Conservation (phyloP, 53 echinoderm and acorn worm species). For the Patiria pectinifera region DNA sequence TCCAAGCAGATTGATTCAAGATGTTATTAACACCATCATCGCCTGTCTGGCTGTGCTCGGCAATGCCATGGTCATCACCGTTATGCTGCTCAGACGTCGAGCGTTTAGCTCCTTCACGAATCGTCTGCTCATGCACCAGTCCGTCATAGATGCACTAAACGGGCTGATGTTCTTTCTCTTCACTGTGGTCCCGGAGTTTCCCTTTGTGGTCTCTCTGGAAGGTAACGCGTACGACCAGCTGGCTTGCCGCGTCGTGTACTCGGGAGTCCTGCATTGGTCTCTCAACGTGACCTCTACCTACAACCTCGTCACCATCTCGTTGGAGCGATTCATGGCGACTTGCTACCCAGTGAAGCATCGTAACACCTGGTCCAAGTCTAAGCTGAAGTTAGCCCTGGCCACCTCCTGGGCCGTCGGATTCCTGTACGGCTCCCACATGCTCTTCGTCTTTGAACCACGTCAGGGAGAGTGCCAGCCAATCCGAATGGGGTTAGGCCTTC, state of each 20-base stretch:
- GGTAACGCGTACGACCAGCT: neutral
- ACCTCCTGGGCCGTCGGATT: conserved; percentile 36
- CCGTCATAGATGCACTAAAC: conserved; percentile 14
- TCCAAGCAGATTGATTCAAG: neutral
- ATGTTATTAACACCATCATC: conserved; percentile 15
- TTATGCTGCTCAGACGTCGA: conserved; percentile 21
- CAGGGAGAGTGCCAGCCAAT: neutral
- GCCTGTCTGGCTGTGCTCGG: conserved; percentile 39
- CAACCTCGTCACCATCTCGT: conserved; percentile 37
- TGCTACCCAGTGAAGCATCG: conserved; percentile 64
- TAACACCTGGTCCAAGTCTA: conserved; percentile 16
- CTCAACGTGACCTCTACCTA: conserved; percentile 51
- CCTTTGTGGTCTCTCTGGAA: neutral
- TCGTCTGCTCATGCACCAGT: conserved; percentile 46
- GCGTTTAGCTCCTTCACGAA: conserved; percentile 37
- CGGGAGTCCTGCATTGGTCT: conserved; percentile 23
- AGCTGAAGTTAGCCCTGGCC: conserved; percentile 12
- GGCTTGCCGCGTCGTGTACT: conserved; percentile 8
- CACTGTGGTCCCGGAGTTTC: neutral
- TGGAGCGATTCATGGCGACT: conserved; percentile 56
- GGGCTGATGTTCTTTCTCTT: conserved; percentile 26
- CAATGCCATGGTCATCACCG: conserved; percentile 27
- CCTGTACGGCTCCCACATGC: conserved; percentile 18
- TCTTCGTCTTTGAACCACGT: neutral
- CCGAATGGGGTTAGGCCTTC: neutral